Evolutionary conservation across 2,113 vertebrate genomes (phyloP).

Genomic region (Tyto alba): DNA sequence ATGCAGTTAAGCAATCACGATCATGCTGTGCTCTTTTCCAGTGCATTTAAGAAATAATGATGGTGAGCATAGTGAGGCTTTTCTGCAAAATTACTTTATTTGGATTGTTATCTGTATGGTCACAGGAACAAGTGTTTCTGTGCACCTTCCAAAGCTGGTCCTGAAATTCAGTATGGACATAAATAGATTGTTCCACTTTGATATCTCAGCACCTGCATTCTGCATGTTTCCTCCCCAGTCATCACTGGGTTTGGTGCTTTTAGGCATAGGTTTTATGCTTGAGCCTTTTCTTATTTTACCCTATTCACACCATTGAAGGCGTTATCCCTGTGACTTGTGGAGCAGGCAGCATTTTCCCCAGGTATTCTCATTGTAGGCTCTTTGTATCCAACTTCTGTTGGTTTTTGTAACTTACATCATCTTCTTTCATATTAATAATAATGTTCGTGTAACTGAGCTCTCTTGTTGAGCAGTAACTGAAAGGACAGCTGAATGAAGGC

Average conservation of each 20-base stretch:
- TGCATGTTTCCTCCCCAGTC: neutral
- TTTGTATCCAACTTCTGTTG: neutral
- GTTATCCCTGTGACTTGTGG: neutral
- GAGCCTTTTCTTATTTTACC: neutral
- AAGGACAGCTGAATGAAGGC: neutral
- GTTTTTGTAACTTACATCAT: neutral
- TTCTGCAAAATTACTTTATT: neutral
- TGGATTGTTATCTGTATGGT: neutral
- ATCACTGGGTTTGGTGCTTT: neutral
- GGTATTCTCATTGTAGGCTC: neutral
- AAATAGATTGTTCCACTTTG: neutral
- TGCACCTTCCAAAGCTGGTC: neutral
- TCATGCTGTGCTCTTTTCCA: neutral
- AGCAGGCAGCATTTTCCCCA: neutral
- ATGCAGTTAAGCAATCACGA: neutral
- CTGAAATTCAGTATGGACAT: neutral
- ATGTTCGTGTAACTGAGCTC: neutral
- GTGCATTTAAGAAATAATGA: neutral
- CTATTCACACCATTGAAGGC: fast-evolving
- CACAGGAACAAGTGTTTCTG: fast-evolving
- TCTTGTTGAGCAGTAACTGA: neutral
- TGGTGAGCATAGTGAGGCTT: neutral
- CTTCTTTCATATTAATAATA: neutral
- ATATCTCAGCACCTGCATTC: neutral
- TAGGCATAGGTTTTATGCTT: neutral